Base-by-base conservation (phyloP, 2,113 vertebrate species). In the Oncorhynchus masou region DNA sequence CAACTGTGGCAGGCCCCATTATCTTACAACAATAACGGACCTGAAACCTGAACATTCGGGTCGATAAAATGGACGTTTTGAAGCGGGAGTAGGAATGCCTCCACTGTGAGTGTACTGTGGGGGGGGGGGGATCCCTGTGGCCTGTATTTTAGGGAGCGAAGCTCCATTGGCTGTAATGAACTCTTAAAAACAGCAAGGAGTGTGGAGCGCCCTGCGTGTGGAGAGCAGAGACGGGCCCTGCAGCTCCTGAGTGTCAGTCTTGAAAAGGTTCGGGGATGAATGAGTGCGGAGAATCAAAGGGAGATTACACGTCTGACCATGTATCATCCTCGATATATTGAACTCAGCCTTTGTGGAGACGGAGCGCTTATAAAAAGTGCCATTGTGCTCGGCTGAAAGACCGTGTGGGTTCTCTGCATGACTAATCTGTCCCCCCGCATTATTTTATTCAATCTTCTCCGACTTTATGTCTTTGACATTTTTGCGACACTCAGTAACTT, bases 401-500 rank as follows among this genome's bases (percentile, higher is more conserved):
- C 96, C 95, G 95, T 96, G 96, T 96, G 96, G 95, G 95, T 91
- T 97, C 96, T 96, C 96, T 97, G 96, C 97, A 96, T 99, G 97
- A 98, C 98, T 99, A 98, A 99, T 98, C 97, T 96, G 96, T 97
- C 97, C 96, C 95, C 96, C 95, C 95, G 95, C 95, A 97, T 98
- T 98, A 97, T 99, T 99, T 99, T 98, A 99, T 99, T 99, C 97
- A 97, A 97, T 99, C 97, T 98, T 96, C 95, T 95, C 96, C 95
- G 96, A 97, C 96, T 98, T 99, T 98, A 97, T 97, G 96, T 96
- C 95, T 98, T 96, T 96, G 96, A 99, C 97, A 99, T 99, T 99
- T 97, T 98, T 98, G 96, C 96, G 95, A 96, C 96, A 98, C 96
- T 98, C 97, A 97, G 97, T 95, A 98, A 98, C 96, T 99, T 97